Base-by-base conservation (phyloP, 2,797 vertebrate genomes). In the Muscicapa striata region DNA sequence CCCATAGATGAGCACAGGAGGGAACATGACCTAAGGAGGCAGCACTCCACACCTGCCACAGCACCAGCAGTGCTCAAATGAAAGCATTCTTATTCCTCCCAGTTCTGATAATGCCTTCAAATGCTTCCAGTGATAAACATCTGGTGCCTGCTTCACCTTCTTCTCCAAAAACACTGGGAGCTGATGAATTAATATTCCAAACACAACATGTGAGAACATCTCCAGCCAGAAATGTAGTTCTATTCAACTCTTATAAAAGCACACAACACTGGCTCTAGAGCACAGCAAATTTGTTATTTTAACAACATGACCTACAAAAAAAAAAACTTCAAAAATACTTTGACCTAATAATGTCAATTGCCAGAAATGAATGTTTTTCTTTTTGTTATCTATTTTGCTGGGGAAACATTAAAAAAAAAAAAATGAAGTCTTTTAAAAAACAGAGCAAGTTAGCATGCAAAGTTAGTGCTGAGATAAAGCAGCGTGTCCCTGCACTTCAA, bases 261-360 rank as follows among this genome's bases (percentile, higher is more conserved):
- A 68, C 30, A 51, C 6, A 1, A 67, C 63, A 69, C 15, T 4
- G 20, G 54, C 76, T 88, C 73, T 46, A 54, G 54, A 93, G 85
- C 76, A 82, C 82, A 77, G 74, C 40, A 49, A 87, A 73, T 69
- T 49, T 72, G 41, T 87, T 89, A 85, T 86, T 95, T 87, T 61
- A 93, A 73, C 76, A 89, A 68, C 58, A 79, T 38, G 90, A 81
- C 52, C 82, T 74, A 78, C 70, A 40, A 93, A 75, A 83, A 34
- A 34, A 34, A 41, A 45, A 26, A 7, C 40, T 84, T 84, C 69
- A 91, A 93, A 94, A 94, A 38, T 51, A 73, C 55, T 88, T 41
- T 84, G 95, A 91, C 96, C 95, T 82, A 90, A 93, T 94, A 95
- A 92, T 4, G 82, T 92, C 94, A 95, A 67, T 84, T 79, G 73